Conservation (phyloP, 2,113 vertebrate species). For the Ptilorrhoa leucosticta region DNA sequence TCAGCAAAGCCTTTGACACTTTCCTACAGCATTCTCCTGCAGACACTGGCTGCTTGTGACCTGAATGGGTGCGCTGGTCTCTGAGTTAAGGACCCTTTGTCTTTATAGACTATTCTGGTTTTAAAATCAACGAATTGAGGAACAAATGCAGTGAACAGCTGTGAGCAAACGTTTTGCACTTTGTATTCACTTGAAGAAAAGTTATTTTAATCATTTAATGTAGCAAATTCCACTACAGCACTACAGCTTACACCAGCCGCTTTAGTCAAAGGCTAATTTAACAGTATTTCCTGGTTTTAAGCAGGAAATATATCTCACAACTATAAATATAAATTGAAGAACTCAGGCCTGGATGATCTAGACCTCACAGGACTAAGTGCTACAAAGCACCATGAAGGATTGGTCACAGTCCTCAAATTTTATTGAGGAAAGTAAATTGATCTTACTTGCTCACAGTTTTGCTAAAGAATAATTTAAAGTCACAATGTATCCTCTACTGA, state of each 20-base stretch:
- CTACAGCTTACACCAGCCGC: too few species aligned
- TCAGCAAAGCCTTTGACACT: background rate
- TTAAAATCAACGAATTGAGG: background rate
- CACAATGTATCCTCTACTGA: background rate
- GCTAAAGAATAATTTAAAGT: background rate
- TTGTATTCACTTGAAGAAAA: background rate
- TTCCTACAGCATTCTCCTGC: background rate
- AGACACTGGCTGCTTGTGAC: fast-evolving
- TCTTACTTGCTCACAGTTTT: background rate
- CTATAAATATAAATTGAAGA: background rate
- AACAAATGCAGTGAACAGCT: background rate
- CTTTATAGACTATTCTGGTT: background rate
- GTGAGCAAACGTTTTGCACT: background rate
- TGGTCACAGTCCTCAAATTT: background rate
- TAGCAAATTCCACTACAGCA: background rate
- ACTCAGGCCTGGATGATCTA: background rate
- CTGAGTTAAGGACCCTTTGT: background rate
- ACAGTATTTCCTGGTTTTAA: background rate
- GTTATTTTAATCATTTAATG: background rate
- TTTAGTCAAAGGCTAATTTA: background rate
- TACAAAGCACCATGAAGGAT: background rate
- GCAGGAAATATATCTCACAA: background rate
- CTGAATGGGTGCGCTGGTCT: too few species aligned
- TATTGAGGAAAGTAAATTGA: background rate
- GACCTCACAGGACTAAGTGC: background rate